phyloP scores from a whole-genome alignment of 2,888 invertebrate genomes.

The Chloromyia formosa region DNA sequence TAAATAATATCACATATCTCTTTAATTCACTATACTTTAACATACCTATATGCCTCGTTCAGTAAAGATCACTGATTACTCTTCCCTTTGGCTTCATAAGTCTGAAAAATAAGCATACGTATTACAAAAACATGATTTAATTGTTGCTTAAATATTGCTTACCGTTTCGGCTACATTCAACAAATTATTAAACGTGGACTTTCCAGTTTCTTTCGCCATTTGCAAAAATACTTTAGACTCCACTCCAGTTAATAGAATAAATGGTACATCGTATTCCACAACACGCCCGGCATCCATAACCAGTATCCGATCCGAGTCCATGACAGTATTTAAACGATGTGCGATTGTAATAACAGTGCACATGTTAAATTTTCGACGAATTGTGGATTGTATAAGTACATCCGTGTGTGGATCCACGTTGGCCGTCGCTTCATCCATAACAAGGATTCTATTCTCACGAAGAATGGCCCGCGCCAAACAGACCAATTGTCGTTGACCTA shows the following conservation, averaged over 20 bases:
- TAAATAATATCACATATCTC: too few species aligned
- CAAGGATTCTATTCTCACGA: constrained; percentile 82
- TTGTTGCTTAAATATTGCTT: neutral
- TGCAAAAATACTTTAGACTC: constrained; percentile 66
- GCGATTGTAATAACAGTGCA: constrained; percentile 92
- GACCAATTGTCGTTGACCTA: constrained; percentile 89
- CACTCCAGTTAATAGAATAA: constrained; percentile 66
- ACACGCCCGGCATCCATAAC: constrained; percentile 78
- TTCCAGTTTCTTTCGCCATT: constrained; percentile 73
- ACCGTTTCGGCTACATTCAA: constrained; percentile 70
- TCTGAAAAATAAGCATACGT: neutral
- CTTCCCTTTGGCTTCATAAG: neutral
- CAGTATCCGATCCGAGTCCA: constrained; percentile 69
- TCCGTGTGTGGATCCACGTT: constrained; percentile 92
- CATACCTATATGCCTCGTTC: too few species aligned
- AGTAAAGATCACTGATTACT: neutral
- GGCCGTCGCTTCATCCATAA: constrained; percentile 94
- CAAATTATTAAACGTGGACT: constrained; percentile 71
- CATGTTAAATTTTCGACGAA: constrained; percentile 76
- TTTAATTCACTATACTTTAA: too few species aligned
- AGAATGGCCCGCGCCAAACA: constrained; percentile 90
- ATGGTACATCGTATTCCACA: constrained; percentile 76
- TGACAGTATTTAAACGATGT: constrained; percentile 87
- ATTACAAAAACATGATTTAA: neutral
- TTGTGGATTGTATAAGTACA: constrained; percentile 81